These are phyloP conservation scores for Trichopria drosophilae DNA, from an alignment of 2,888 invertebrate species.

Conservation along the genomic window DNA sequence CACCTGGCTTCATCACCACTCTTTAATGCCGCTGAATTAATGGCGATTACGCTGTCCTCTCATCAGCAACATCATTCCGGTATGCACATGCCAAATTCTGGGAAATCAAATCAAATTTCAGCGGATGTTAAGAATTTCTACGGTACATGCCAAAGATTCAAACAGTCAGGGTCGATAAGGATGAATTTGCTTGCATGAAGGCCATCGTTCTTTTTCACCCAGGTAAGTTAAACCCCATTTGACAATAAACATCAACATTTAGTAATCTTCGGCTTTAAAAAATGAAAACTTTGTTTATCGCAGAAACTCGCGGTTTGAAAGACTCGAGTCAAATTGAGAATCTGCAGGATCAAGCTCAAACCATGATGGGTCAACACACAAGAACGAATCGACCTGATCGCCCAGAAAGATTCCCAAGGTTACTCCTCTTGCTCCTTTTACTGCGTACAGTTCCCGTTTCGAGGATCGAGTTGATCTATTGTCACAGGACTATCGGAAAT, in stretches of 20 bases:
- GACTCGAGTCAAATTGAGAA: constrained; percentile 95
- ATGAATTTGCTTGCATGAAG: constrained; percentile 97
- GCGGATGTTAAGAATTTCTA: constrained; percentile 82
- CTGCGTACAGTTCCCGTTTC: constrained; percentile 78
- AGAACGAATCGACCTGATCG: constrained; percentile 85
- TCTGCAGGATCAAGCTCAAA: constrained; percentile 96
- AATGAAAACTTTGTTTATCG: constrained; percentile 9
- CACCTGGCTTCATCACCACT: constrained; percentile 86
- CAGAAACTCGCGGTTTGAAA: constrained; percentile 91
- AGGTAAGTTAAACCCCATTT: constrained; percentile 62
- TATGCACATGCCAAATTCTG: constrained; percentile 58
- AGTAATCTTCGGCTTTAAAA: background rate
- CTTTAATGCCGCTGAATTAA: constrained; percentile 75
- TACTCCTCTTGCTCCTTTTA: constrained; percentile 87
- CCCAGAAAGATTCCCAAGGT: constrained; percentile 82
- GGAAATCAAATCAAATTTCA: constrained; percentile 63
- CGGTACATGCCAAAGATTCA: constrained; percentile 83
- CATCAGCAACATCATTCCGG: constrained; percentile 56
- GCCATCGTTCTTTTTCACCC: constrained; percentile 95
- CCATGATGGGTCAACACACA: constrained; percentile 93
- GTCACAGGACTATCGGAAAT: constrained; percentile 92
- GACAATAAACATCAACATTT: background rate
- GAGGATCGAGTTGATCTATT: constrained; percentile 87
- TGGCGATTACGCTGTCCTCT: constrained; percentile 53
- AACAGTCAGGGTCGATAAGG: constrained; percentile 89